Conservation (phyloP, 2,888 invertebrate genomes). For the Bombylius major region DNA sequence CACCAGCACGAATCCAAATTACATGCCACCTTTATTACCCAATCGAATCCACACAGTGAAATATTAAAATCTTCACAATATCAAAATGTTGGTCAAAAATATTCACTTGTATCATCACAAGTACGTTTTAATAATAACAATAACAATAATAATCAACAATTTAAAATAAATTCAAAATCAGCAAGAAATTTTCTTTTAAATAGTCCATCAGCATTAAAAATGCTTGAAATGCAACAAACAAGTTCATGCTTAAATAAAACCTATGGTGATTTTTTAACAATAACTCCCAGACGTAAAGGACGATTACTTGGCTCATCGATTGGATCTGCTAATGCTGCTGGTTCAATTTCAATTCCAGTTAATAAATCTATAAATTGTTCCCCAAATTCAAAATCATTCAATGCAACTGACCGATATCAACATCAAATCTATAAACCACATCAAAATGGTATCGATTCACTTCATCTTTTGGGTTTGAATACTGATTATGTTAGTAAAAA, state of each 20-base stretch:
- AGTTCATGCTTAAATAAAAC: conserved; percentile 24
- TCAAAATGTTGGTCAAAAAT: conserved; percentile 4
- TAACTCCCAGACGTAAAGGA: conserved; percentile 27
- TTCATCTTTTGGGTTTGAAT: conserved; percentile 23
- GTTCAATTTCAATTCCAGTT: neutral
- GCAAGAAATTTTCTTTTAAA: conserved; percentile 5
- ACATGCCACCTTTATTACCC: conserved; percentile 23
- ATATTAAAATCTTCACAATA: conserved; percentile 22
- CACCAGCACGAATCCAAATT: conserved; percentile 16
- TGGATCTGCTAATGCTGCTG: conserved; percentile 1
- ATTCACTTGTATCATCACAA: neutral
- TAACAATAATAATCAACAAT: neutral
- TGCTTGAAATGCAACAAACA: conserved; percentile 11
- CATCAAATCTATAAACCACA: conserved; percentile 17
- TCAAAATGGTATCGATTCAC: conserved; percentile 26
- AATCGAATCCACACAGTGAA: conserved; percentile 31
- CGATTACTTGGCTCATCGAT: conserved; percentile 17
- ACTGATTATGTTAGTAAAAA: conserved; percentile 15
- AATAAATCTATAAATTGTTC: conserved; percentile 1
- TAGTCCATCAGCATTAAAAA: conserved; percentile 5
- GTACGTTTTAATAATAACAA: neutral
- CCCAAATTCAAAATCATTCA: neutral
- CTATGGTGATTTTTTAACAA: conserved; percentile 30
- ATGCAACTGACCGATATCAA: conserved; percentile 16
- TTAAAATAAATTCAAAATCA: neutral